Evolutionary conservation across 2,888 invertebrate species (phyloP).

Genomic region (Ypsolopha sequella): DNA sequence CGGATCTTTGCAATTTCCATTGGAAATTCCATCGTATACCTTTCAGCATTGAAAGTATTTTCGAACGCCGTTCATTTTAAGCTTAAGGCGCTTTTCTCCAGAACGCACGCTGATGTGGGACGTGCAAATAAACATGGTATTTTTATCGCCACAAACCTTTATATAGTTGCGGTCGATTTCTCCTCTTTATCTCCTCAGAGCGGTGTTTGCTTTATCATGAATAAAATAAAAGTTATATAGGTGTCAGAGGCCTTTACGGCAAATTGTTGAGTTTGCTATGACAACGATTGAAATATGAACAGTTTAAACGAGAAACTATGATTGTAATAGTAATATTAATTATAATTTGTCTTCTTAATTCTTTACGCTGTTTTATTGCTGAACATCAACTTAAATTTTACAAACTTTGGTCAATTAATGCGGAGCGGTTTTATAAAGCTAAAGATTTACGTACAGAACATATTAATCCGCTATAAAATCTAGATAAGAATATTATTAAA

Average conservation of each 20-base stretch:
- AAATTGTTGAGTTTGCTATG: slow-evolving; percentile 23
- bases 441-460: too few species aligned
- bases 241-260: slow-evolving; percentile 35
- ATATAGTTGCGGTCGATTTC: slow-evolving; percentile 70
- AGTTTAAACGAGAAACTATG: neutral
- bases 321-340: too few species aligned
- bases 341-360: too few species aligned
- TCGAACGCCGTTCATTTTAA: slow-evolving; percentile 20
- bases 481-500: too few species aligned
- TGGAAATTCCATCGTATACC: slow-evolving; percentile 38
- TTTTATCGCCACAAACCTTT: slow-evolving; percentile 69
- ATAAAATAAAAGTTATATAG: slow-evolving; percentile 53
- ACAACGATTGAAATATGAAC: slow-evolving; percentile 1
- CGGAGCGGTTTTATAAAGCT: too few species aligned
- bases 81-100: slow-evolving; percentile 39
- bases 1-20: slow-evolving; percentile 13
- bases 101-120: slow-evolving; percentile 56
- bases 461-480: too few species aligned
- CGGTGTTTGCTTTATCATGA: slow-evolving; percentile 66
- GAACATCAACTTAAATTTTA: too few species aligned
- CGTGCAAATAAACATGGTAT: slow-evolving; percentile 70
- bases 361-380: too few species aligned
- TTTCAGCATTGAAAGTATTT: slow-evolving; percentile 29
- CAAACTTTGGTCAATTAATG: too few species aligned
- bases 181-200: slow-evolving; percentile 62